Base-by-base conservation (phyloP, 1,140 invertebrate species). In the Forficula auricularia region DNA sequence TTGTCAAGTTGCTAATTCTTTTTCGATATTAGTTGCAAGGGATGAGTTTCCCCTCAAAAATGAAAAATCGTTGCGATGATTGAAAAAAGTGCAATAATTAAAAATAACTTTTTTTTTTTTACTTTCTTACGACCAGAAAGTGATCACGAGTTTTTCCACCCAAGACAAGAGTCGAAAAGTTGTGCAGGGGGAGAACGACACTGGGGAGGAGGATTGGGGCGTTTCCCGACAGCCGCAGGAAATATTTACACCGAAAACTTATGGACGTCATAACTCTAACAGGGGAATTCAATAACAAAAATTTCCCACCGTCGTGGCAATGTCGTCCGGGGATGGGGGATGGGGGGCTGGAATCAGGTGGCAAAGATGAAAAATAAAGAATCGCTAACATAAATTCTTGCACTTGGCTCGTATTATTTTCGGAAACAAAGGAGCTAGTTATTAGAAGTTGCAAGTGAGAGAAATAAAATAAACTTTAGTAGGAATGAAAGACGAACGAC, bases 261-360 rank as follows among this genome's bases (percentile, higher is more conserved):
- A 46, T 46, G 44, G 40, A 36, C 33, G 39, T 42, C 44, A 46
- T 46, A 46, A 46, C 39, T 46, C 44, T 46, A 36, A 44, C 38
- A 10, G 34, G 33, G 40, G 44, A 46, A 46, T 46, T 46, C 44
- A 46, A 46, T 46, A 46, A 46, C 44, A 46, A 46, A 46, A 46
- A 46, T 46, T 45, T 34, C 35, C 40, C 34, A 30, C 19, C 34
- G 15, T n/a, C 34, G 3, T 16, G 6, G 15, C 16, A 10, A 16
- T 18, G 37, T 18, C 15, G 19, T 38, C 37, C 15, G 19, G 18
- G 37, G 15, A 19, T 9, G 20, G n/a, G 18, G 12, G 16, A 38
- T 12, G 19, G 38, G 38, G 19, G 9, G 7, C 18, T 15, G 18
- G 18, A 39, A 20, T 39, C 13, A 19, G 15, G 41, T 18, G 33